Conservation (phyloP, 2,888 invertebrate species). For the Apamea crenata region DNA sequence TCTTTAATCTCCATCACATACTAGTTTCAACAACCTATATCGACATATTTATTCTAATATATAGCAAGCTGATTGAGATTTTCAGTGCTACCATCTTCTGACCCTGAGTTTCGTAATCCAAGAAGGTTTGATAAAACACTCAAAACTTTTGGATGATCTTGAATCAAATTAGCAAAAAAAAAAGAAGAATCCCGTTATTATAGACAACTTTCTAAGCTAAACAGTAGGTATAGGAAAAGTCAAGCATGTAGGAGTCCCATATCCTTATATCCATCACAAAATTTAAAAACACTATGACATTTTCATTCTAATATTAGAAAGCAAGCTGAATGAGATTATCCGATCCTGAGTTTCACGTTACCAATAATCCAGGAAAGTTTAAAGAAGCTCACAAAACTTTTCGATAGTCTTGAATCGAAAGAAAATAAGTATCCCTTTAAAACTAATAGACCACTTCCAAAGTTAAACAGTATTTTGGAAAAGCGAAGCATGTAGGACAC, state of each 20-base stretch:
- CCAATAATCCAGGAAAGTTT: background rate
- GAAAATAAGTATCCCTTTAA: background rate
- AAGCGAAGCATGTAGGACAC: constrained; percentile 49
- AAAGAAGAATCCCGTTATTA: background rate
- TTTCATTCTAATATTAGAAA: background rate
- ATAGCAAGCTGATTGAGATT: background rate
- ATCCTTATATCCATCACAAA: background rate
- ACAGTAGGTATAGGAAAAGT: constrained; percentile 36
- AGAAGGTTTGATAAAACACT: background rate
- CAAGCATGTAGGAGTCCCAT: constrained; percentile 30
- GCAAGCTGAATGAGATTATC: background rate
- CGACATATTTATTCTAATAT: background rate
- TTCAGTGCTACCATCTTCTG: background rate
- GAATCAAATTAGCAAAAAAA: background rate
- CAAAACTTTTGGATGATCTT: background rate
- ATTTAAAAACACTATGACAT: background rate
- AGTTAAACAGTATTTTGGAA: constrained; percentile 40
- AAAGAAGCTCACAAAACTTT: background rate
- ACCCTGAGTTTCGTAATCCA: constrained; percentile 8
- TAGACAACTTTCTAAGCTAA: constrained; percentile 1
- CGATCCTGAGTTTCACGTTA: background rate
- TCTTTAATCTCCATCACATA: background rate
- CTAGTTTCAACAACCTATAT: background rate
- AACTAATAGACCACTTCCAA: background rate
- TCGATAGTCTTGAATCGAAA: background rate